phyloP scores from a whole-genome alignment of 2,888 invertebrate genomes.

The Sepioteuthis lessoniana region DNA sequence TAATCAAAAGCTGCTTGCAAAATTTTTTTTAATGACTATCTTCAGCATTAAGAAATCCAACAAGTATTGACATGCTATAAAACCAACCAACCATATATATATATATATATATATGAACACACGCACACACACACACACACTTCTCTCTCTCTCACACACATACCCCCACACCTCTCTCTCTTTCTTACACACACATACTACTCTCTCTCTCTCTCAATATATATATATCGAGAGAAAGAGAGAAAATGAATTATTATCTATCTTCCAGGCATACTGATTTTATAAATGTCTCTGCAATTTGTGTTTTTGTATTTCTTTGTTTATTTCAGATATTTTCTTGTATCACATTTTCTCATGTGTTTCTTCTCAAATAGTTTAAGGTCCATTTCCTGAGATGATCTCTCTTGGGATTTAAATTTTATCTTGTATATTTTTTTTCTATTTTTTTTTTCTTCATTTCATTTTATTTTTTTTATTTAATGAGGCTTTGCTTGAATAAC shows the following conservation, averaged over 20 bases:
- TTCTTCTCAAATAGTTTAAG: background rate
- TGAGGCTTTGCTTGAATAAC: background rate
- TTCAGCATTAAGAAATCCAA: no score
- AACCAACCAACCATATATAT: no score
- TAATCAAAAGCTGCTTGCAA: no score
- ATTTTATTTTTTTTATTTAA: background rate
- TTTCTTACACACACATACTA: no score
- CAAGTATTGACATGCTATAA: no score
- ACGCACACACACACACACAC: no score
- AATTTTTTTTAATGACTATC: no score
- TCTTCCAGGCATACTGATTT: background rate
- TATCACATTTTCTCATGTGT: background rate
- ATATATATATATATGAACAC: no score
- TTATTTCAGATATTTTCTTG: background rate
- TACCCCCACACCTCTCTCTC: no score
- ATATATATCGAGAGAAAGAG: no score
- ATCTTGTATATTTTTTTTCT: background rate
- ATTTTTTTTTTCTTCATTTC: background rate
- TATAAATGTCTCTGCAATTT: background rate
- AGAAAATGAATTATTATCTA: background rate
- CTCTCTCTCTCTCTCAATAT: no score
- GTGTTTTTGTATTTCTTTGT: background rate
- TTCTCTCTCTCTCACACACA: no score
- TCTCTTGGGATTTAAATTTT: background rate
- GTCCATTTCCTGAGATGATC: background rate